These are phyloP conservation scores for Alviniconcha strummeri DNA, from an alignment of 2,888 invertebrate species.

Conservation along the genomic window DNA sequence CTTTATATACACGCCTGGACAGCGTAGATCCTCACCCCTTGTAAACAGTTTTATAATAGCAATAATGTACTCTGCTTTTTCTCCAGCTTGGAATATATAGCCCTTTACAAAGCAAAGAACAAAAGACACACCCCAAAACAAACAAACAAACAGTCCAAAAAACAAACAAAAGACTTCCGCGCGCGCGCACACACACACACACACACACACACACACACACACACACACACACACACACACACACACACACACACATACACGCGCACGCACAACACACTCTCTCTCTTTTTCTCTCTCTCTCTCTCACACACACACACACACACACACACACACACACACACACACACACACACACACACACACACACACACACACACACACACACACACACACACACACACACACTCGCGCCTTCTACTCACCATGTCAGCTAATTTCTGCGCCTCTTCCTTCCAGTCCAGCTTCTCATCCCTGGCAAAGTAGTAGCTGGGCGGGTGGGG, in stretches of 20 bases:
- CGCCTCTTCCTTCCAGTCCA: constrained; percentile 64
- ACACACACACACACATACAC: not conserved
- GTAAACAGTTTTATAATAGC: too few relatives aligned
- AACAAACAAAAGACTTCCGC: too few relatives aligned
- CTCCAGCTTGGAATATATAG: too few relatives aligned
- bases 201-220: not conserved
- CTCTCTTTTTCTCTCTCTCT: not conserved
- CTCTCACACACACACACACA: not conserved
- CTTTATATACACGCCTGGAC: too few relatives aligned
- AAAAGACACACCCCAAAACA: too few relatives aligned
- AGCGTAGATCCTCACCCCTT: too few relatives aligned
- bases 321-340: too few relatives aligned
- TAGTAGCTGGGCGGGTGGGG: constrained; percentile 62
- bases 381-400: too few relatives aligned
- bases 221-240: not conserved
- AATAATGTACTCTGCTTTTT: too few relatives aligned
- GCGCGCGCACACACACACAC: not conserved
- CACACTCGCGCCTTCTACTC: constrained; percentile 7
- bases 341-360: not conserved
- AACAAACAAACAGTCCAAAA: too few relatives aligned
- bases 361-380: not conserved
- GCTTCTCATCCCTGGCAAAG: constrained; percentile 51
- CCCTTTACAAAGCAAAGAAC: too few relatives aligned
- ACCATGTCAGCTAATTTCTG: constrained; percentile 49
- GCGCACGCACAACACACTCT: not conserved